Evolutionary conservation across 2,113 vertebrate genomes (phyloP).

Genomic region (Plecotus auritus): DNA sequence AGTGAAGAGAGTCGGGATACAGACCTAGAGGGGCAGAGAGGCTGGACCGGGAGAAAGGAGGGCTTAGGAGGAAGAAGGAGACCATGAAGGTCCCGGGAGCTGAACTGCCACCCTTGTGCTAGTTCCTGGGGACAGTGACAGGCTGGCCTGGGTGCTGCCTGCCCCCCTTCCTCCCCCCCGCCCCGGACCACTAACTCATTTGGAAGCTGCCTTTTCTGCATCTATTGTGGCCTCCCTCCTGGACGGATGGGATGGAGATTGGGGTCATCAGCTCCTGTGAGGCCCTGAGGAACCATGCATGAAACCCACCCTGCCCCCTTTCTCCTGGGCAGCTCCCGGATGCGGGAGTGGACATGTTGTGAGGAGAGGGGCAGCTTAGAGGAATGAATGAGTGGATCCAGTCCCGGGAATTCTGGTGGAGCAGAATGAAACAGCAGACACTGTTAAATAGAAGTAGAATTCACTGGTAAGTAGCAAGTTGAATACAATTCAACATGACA

Average conservation of each 20-base stretch:
- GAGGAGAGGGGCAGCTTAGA: neutral
- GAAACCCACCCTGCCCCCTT: neutral
- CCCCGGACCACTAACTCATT: neutral
- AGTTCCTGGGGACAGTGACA: neutral
- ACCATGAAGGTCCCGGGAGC: no score
- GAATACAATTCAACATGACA: neutral
- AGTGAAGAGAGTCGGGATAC: neutral
- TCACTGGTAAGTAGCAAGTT: neutral
- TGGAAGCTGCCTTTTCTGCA: neutral
- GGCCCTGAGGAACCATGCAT: fast-evolving
- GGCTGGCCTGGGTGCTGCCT: neutral
- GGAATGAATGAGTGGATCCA: no score
- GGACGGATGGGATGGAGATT: neutral
- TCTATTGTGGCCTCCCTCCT: neutral
- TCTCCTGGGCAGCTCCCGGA: neutral
- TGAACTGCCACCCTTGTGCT: neutral
- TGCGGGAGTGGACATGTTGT: fast-evolving
- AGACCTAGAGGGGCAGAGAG: neutral
- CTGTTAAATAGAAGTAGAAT: neutral
- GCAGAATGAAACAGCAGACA: neutral
- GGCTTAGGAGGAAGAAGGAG: neutral
- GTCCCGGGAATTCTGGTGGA: neutral
- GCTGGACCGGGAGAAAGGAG: neutral
- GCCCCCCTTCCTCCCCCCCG: neutral
- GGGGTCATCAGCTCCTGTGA: neutral